These are phyloP conservation scores for Tiphia femorata DNA, from an alignment of 2,888 invertebrate species.

Conservation along the genomic window DNA sequence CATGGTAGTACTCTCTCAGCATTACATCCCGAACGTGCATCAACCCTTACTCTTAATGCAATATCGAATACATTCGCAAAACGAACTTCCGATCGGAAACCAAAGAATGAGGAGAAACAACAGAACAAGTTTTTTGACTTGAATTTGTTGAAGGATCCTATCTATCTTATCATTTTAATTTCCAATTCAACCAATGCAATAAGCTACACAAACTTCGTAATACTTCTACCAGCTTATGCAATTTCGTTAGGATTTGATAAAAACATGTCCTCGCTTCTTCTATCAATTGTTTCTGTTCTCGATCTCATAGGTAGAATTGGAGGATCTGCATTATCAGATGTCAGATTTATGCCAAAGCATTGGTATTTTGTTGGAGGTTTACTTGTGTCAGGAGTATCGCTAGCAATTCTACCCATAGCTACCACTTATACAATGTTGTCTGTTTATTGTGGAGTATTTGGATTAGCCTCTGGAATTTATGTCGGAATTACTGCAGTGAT, in stretches of 20 bases:
- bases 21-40: slow-evolving; percentile 81
- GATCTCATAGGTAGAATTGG: slow-evolving; percentile 88
- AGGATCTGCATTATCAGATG: slow-evolving; percentile 86
- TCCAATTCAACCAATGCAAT: slow-evolving; percentile 90
- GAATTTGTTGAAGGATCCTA: slow-evolving; percentile 80
- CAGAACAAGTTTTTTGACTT: slow-evolving; percentile 80
- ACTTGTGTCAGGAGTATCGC: slow-evolving; percentile 81
- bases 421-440: slow-evolving; percentile 76
- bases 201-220: slow-evolving; percentile 88
- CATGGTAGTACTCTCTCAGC: slow-evolving; percentile 86
- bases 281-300: slow-evolving; percentile 85
- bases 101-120: slow-evolving; percentile 60
- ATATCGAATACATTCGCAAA: slow-evolving; percentile 72
- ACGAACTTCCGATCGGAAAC: slow-evolving; percentile 38
- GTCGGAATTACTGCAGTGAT: slow-evolving; percentile 89
- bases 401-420: slow-evolving; percentile 80
- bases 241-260: slow-evolving; percentile 79
- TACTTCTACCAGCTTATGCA: slow-evolving; percentile 84
- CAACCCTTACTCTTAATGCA: slow-evolving; percentile 82
- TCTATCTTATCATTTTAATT: slow-evolving; percentile 85
- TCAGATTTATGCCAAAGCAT: slow-evolving; percentile 81
- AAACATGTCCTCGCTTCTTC: slow-evolving; percentile 77
- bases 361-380: slow-evolving; percentile 87
- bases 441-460: slow-evolving; percentile 82
- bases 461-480: slow-evolving; percentile 86